Base-by-base conservation (phyloP, 2,888 invertebrate genomes). In the Tiliacea citrago region DNA sequence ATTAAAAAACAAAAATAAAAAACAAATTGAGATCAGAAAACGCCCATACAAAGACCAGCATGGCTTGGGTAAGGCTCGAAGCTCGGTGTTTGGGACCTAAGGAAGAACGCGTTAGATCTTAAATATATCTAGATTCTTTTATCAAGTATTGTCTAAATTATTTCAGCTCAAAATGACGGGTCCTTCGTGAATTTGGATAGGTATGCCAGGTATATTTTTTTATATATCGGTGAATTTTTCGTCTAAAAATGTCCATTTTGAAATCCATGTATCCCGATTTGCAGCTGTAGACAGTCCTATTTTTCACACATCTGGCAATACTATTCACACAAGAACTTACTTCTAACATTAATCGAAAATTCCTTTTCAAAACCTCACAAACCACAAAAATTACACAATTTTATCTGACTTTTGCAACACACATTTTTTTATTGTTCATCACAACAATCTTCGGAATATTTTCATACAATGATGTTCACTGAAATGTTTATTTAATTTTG, bases 41-140 rank as follows among this genome's bases (percentile, higher is more conserved):
- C 92, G 93, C 91, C 93, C 94, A 93, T 93, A 95, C 94, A 94
- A 94, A 93, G 82, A 93, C 92, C 93, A 91, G 94, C 87, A 89
- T 55, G 77, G 79, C 80, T 83, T 70, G 78, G 79, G 71, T 86
- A 65, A 55, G 71, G 76, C 73, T 75, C 77, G 69, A 82, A 85
- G 86, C 87, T 87, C 87, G 75, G 82, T 82, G 63, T 55, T 78
- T 66, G 69, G 76, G 69, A 70, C 84, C 67, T 75, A 63, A 69
- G 83, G 74, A 81, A 78, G 79, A 82, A 81, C 80, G 78, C 85
- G 62, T 51, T n/a, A 79, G 68, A 67, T 68, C 60, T 69, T 63
- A 75, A 47, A 51, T 58, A 70, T 29, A 47, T 73, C 77, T 72
- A 73, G 68, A 80, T 68, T 47, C 29, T 21, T 24, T 18, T 47